These are phyloP conservation scores for Grammomys dolichurus DNA, from an alignment of 2,113 vertebrate genomes.

Conservation along the genomic window DNA sequence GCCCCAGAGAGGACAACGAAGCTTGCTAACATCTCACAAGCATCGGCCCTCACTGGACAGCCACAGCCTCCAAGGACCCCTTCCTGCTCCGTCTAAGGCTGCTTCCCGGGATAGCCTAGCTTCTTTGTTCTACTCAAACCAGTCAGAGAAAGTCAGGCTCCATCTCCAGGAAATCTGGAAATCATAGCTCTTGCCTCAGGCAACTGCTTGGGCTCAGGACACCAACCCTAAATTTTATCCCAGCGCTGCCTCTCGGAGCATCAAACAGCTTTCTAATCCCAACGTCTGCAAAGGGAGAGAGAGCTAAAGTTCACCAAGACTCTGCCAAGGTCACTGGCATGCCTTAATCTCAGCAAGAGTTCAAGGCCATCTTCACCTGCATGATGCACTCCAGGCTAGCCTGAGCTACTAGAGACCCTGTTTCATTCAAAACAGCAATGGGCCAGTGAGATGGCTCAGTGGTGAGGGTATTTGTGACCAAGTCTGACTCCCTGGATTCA, in stretches of 20 bases:
- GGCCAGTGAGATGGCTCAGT: not conserved
- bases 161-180: not conserved
- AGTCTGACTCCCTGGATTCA: not conserved
- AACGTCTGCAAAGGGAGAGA: not conserved
- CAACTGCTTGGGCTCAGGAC: not conserved
- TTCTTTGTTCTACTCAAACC: constrained; percentile 47
- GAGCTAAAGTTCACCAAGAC: not conserved
- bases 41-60: not conserved
- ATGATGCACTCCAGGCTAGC: not conserved
- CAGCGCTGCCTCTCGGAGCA: not conserved
- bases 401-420: not conserved
- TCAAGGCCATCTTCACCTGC: not conserved
- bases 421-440: not conserved
- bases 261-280: not conserved
- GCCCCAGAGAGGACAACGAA: not conserved
- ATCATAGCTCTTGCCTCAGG: not conserved
- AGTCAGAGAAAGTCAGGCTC: not conserved
- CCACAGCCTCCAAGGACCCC: not conserved
- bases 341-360: not conserved
- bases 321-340: not conserved
- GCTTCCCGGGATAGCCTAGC: not conserved
- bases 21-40: constrained; percentile 64
- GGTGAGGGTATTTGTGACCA: too few species aligned
- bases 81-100: not conserved
- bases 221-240: not conserved